phyloP scores from a whole-genome alignment of 1,140 invertebrate species.

The Apis laboriosa region DNA sequence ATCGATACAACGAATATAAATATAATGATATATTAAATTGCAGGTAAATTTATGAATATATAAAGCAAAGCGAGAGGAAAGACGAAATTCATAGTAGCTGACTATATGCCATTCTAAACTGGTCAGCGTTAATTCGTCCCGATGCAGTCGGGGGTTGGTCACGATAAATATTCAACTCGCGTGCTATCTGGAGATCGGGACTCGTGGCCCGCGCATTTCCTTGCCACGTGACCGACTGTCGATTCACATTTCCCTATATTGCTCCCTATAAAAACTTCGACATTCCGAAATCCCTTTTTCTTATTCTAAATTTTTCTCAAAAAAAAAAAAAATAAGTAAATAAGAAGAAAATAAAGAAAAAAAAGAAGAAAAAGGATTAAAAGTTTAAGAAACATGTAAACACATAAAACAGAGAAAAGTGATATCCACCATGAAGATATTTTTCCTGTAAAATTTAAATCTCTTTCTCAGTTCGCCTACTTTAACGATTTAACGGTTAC shows the following conservation, averaged over 20 bases:
- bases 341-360: not conserved
- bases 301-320: not conserved
- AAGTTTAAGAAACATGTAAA: not conserved
- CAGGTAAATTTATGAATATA: too few species aligned
- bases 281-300: not conserved
- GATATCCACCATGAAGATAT: too few species aligned
- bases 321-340: not conserved
- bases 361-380: not conserved
- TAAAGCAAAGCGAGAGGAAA: not conserved
- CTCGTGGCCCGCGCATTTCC: conserved; percentile 20
- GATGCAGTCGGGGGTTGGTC: conserved; percentile 28
- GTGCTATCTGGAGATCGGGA: conserved; percentile 33
- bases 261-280: not conserved
- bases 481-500: not conserved
- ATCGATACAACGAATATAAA: too few species aligned
- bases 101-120: conserved; percentile 12
- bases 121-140: conserved; percentile 68
- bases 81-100: not conserved
- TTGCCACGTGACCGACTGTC: conserved; percentile 24
- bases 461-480: not conserved
- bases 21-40: too few species aligned
- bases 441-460: not conserved
- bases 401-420: not conserved
- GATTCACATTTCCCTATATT: conserved; percentile 1
- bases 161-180: conserved; percentile 71